These are phyloP conservation scores for Bedellia somnulentella DNA, from an alignment of 2,888 invertebrate genomes.

Conservation along the genomic window DNA sequence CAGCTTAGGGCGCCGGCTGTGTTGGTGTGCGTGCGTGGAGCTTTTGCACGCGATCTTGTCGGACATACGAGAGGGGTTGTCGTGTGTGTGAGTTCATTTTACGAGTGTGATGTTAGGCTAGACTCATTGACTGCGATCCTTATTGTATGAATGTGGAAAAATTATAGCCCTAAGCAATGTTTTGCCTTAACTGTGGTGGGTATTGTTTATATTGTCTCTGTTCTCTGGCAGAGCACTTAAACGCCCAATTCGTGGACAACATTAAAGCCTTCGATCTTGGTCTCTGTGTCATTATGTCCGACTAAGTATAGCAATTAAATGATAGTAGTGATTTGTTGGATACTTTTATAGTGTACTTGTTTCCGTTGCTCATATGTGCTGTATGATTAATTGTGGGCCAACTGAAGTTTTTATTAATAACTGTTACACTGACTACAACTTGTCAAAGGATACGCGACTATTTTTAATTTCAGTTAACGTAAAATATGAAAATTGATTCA, in stretches of 20 bases:
- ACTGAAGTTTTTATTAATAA: too few relatives aligned
- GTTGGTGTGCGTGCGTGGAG: slow-evolving; percentile 52
- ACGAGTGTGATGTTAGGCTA: slow-evolving; percentile 54
- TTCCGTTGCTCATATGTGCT: too few relatives aligned
- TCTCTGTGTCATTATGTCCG: slow-evolving; percentile 41
- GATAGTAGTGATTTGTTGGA: too few relatives aligned
- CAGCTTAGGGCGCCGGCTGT: slow-evolving; percentile 57
- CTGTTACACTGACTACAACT: too few relatives aligned
- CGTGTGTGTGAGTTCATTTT: slow-evolving; percentile 42
- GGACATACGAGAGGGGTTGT: slow-evolving; percentile 47
- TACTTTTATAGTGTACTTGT: too few relatives aligned
- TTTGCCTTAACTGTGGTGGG: slow-evolving; percentile 50
- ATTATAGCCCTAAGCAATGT: slow-evolving; percentile 50
- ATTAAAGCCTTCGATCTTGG: slow-evolving; percentile 43
- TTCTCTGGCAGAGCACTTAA: slow-evolving; percentile 35
- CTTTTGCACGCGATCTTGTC: slow-evolving; percentile 57
- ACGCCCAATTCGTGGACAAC: slow-evolving; percentile 46
- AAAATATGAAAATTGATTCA: too few relatives aligned
- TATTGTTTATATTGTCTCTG: slow-evolving; percentile 48
- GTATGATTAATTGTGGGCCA: too few relatives aligned
- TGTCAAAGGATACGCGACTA: too few relatives aligned
- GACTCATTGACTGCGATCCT: slow-evolving; percentile 62
- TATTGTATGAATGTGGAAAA: slow-evolving; percentile 62
- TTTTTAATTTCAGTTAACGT: too few relatives aligned
- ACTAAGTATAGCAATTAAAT: slow-evolving; percentile 47